Conservation (phyloP, 2,888 invertebrate genomes). For the Chalcosyrphus nemorum region DNA sequence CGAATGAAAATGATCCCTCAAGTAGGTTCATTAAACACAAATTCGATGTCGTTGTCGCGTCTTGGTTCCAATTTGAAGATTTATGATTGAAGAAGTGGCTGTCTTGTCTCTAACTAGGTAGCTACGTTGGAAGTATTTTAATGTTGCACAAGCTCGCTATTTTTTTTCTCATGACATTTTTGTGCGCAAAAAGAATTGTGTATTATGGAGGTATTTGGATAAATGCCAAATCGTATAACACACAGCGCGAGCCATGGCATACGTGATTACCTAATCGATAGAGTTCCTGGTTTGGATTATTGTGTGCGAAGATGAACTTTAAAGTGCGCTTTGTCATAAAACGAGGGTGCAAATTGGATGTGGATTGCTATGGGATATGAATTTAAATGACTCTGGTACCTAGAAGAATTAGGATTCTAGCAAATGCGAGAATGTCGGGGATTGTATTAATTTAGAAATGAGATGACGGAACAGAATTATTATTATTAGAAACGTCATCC, state of each 20-base stretch:
- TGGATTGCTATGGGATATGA: background rate
- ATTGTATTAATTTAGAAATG: no score
- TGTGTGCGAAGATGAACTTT: slow-evolving; percentile 4
- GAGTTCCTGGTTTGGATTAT: slow-evolving; percentile 34
- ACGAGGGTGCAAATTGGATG: background rate
- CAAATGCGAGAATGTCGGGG: no score
- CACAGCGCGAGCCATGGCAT: background rate
- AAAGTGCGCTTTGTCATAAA: background rate
- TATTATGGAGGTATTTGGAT: slow-evolving; percentile 8
- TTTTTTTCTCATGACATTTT: slow-evolving; percentile 16
- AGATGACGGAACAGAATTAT: no score
- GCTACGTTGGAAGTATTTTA: background rate
- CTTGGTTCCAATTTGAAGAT: background rate
- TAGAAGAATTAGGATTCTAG: background rate
- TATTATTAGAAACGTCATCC: no score
- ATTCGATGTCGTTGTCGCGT: background rate
- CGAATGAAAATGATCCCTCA: background rate
- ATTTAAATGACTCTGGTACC: background rate
- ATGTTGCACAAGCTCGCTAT: background rate
- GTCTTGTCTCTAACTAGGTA: background rate
- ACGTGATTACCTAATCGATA: slow-evolving; percentile 2
- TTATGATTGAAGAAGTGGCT: background rate
- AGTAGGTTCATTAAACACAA: background rate
- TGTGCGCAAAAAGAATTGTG: background rate
- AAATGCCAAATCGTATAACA: slow-evolving; percentile 28